Conservation (phyloP, 2,113 vertebrate species). For the Sinosuthora webbiana region DNA sequence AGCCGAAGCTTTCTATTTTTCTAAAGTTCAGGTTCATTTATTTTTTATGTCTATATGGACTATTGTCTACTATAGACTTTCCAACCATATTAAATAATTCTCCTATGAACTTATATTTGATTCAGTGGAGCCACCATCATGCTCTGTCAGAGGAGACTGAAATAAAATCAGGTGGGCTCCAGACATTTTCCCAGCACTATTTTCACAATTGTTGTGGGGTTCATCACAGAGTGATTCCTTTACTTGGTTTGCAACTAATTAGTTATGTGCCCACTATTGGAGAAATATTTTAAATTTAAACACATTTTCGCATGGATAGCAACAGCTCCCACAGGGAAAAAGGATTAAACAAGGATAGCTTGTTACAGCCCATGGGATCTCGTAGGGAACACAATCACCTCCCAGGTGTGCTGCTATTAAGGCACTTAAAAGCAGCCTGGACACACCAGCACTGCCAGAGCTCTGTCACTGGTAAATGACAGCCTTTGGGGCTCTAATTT, state of each 20-base stretch:
- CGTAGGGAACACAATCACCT: neutral
- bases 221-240: neutral
- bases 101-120: neutral
- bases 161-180: neutral
- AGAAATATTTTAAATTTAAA: neutral
- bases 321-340: neutral
- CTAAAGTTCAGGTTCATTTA: neutral
- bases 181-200: neutral
- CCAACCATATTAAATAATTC: neutral
- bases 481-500: neutral
- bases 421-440: neutral
- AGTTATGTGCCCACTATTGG: neutral
- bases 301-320: neutral
- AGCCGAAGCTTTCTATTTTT: neutral
- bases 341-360: neutral
- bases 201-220: neutral
- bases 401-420: neutral
- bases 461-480: neutral
- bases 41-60: neutral
- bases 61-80: neutral
- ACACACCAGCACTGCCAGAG: neutral
- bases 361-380: neutral
- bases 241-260: neutral
- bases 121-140: neutral
- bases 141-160: neutral